Evolutionary conservation across 1,140 invertebrate genomes (phyloP).

Genomic region (Sinella curviseta): DNA sequence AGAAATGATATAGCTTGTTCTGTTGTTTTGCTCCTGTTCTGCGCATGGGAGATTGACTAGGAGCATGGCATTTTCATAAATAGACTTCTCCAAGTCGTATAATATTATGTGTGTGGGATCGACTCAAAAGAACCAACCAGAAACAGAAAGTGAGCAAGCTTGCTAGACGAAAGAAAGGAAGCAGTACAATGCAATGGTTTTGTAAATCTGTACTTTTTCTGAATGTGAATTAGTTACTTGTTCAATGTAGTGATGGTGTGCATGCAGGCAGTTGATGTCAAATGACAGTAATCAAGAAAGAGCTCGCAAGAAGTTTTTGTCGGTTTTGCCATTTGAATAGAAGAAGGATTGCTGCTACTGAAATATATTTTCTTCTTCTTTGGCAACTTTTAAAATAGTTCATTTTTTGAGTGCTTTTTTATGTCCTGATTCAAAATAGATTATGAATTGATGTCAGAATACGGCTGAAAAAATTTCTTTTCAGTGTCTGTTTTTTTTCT

Average conservation of each 20-base stretch:
- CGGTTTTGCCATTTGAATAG: too few relatives aligned
- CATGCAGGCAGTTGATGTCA: too few relatives aligned
- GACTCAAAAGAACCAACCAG: too few relatives aligned
- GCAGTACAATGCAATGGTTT: too few relatives aligned
- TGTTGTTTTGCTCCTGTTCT: background rate
- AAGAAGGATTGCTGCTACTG: too few relatives aligned
- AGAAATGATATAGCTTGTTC: background rate
- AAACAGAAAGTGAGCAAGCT: background rate
- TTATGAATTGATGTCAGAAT: background rate
- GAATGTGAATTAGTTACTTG: too few relatives aligned
- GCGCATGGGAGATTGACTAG: background rate
- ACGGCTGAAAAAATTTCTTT: background rate
- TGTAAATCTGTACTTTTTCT: too few relatives aligned
- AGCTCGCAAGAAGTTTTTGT: background rate
- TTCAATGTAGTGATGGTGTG: too few relatives aligned
- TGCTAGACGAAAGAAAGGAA: too few relatives aligned
- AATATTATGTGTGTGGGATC: background rate
- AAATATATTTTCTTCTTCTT: background rate
- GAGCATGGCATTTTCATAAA: background rate
- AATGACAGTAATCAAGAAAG: too few relatives aligned
- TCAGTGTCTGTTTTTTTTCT: background rate
- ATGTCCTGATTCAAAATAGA: slow-evolving; percentile 9
- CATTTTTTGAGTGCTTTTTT: slow-evolving; percentile 3
- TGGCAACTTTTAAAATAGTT: background rate
- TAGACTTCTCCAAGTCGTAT: background rate